phyloP scores from a whole-genome alignment of 2,888 invertebrate species.

The Lochmaea capreae region DNA sequence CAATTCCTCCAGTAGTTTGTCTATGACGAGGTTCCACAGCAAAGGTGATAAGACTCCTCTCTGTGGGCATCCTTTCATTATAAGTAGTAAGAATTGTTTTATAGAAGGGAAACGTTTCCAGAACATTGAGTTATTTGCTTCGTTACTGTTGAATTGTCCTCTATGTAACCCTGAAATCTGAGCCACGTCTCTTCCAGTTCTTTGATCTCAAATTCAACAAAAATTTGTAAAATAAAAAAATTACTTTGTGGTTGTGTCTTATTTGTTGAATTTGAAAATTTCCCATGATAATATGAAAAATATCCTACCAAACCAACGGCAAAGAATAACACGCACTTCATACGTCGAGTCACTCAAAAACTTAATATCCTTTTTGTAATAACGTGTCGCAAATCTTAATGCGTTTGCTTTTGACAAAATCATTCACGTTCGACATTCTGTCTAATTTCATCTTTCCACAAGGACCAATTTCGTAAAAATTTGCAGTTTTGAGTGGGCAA shows the following conservation, averaged over 20 bases:
- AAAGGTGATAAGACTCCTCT: too few relatives aligned
- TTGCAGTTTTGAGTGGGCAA: slow-evolving; percentile 9
- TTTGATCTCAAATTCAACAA: background rate
- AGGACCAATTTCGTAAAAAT: slow-evolving; percentile 11
- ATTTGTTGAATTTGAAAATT: background rate
- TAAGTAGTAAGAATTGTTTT: too few relatives aligned
- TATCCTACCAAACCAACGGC: background rate
- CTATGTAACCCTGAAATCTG: too few relatives aligned
- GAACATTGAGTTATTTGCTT: too few relatives aligned
- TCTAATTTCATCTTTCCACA: background rate
- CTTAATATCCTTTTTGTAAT: slow-evolving; percentile 13
- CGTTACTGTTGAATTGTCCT: too few relatives aligned
- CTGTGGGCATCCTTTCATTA: too few relatives aligned
- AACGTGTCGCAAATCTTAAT: slow-evolving; percentile 19
- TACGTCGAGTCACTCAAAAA: slow-evolving; percentile 3
- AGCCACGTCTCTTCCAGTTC: background rate
- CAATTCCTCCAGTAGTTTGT: too few relatives aligned
- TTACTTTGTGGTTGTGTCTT: background rate
- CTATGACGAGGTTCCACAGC: too few relatives aligned
- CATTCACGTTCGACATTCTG: background rate
- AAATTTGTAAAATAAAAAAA: background rate
- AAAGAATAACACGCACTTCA: background rate
- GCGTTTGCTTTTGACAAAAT: slow-evolving; percentile 9
- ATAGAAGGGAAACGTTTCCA: too few relatives aligned
- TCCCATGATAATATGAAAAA: background rate